Evolutionary conservation across 2,113 vertebrate species (phyloP), one percentile per base, ranked within the genome.

Genomic region (Okapia johnstoni): DNA sequence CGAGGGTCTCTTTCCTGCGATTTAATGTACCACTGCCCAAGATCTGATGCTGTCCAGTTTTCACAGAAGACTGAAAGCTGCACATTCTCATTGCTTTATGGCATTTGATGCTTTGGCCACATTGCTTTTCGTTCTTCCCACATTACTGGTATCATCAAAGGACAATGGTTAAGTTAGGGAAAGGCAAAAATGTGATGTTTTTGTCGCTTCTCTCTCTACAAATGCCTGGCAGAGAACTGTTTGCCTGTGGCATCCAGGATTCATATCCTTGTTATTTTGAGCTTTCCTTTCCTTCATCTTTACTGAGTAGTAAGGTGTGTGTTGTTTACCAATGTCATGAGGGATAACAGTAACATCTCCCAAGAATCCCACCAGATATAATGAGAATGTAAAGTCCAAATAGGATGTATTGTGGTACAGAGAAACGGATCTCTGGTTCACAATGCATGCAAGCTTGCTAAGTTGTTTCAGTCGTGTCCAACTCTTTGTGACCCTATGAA

Each of bases 1-100:
- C 94, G 7, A 6, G 33, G 43, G 81, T 61, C 43, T 81, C 85
- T 60, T 93, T 90, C 46, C 79, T 73, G 19, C 89, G 94, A 63
- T 88, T 88, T 88, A 86, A 92, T 63, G 55, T 86, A 52, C 61
- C 89, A 48, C 55, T 93, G 93, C 83, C 92, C 54, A 90, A 85
- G 73, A 90, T 81, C 1, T 57, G 92, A 87, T 48, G 58, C 85
- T 83, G 85, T 54, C 58, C 81, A 36, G 85, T 83, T 90, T 95
- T 81, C 88, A 92, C 48, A 91, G 90, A 93, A 26, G 80, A 57
- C 16, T 46, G 85, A 87, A 81, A 90, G n/a, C 55, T 30, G 57
- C 60, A 66, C 60, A 79, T 88, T 83, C 58, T 43, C 50, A 77
- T 36, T 54, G 60, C 55, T 73, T 97, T 95, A 93, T 28, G 43